Evolutionary conservation across 2,888 invertebrate genomes (phyloP).

Genomic region (Andrena flavipes): DNA sequence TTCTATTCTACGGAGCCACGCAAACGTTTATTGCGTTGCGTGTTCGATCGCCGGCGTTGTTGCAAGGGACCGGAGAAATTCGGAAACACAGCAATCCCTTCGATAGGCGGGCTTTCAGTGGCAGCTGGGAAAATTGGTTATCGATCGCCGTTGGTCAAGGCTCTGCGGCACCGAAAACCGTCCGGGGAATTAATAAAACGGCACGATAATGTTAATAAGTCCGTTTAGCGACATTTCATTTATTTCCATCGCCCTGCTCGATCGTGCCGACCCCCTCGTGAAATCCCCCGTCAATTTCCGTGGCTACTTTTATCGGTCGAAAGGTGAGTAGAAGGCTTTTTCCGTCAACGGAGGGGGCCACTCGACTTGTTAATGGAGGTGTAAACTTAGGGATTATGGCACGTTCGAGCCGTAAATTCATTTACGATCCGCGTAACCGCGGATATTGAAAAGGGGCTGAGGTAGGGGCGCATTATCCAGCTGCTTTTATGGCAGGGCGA

Average conservation of each 20-base stretch:
- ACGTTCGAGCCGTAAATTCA: slow-evolving; percentile 60
- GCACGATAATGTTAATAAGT: slow-evolving; percentile 45
- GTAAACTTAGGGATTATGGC: slow-evolving; percentile 61
- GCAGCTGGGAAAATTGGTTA: slow-evolving; percentile 41
- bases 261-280: neutral
- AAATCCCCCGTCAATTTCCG: slow-evolving; percentile 20
- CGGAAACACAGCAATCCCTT: slow-evolving; percentile 17
- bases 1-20: neutral
- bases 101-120: slow-evolving; percentile 5
- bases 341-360: neutral
- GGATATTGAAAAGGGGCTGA: slow-evolving; percentile 70
- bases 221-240: slow-evolving; percentile 41
- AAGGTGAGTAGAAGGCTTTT: slow-evolving; percentile 31
- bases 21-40: slow-evolving; percentile 23
- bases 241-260: neutral
- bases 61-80: slow-evolving; percentile 9
- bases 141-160: slow-evolving; percentile 38
- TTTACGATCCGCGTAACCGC: slow-evolving; percentile 69
- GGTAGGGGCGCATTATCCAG: slow-evolving; percentile 47
- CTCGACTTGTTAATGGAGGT: slow-evolving; percentile 52
- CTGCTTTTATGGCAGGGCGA: slow-evolving; percentile 48
- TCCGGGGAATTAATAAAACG: slow-evolving; percentile 35
- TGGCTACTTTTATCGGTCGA: slow-evolving; percentile 16
- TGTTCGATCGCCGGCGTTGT: slow-evolving; percentile 18
- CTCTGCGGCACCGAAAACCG: neutral